A percentile compares a stretch with the other conserved stretches of the same genome.
Evolutionary conservation across 2,888 invertebrate genomes (phyloP).

Genomic region (Thumatha senex): DNA sequence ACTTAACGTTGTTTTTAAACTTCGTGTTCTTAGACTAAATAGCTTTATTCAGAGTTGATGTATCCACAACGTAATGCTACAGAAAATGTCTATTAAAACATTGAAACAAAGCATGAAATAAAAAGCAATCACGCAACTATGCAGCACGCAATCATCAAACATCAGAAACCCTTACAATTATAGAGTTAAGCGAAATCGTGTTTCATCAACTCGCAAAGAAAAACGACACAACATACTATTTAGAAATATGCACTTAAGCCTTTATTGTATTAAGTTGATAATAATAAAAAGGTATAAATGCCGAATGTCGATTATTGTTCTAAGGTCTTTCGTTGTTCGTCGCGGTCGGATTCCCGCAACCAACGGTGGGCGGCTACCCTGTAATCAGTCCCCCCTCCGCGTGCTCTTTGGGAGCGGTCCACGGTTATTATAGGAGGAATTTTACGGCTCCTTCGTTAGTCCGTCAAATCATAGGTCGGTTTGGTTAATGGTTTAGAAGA

Average conservation of each 20-base stretch:
- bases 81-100: neutral
- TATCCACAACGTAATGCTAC: too few relatives aligned
- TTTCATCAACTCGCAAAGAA: constrained; percentile 35
- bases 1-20: too few relatives aligned
- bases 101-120: constrained; percentile 37
- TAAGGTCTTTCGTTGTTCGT: constrained; percentile 48
- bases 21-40: neutral
- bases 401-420: constrained; percentile 57
- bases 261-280: constrained; percentile 22
- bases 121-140: constrained; percentile 49
- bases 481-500: constrained; percentile 58
- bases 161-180: constrained; percentile 53
- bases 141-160: constrained; percentile 54
- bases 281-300: constrained; percentile 25
- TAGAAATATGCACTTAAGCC: constrained; percentile 27
- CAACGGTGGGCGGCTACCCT: constrained; percentile 75
- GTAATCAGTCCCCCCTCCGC: constrained; percentile 62
- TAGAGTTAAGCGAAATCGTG: constrained; percentile 58
- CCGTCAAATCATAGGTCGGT: constrained; percentile 76
- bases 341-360: constrained; percentile 52
- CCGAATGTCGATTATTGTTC: constrained; percentile 49
- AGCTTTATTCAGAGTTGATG: neutral
- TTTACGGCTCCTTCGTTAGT: constrained; percentile 77
- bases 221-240: constrained; percentile 39
- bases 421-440: constrained; percentile 72